A percentile compares a stretch with the other conserved stretches of the same genome.
Evolutionary conservation across 2,113 vertebrate species (phyloP).

Genomic region (Hipposideros armiger): DNA sequence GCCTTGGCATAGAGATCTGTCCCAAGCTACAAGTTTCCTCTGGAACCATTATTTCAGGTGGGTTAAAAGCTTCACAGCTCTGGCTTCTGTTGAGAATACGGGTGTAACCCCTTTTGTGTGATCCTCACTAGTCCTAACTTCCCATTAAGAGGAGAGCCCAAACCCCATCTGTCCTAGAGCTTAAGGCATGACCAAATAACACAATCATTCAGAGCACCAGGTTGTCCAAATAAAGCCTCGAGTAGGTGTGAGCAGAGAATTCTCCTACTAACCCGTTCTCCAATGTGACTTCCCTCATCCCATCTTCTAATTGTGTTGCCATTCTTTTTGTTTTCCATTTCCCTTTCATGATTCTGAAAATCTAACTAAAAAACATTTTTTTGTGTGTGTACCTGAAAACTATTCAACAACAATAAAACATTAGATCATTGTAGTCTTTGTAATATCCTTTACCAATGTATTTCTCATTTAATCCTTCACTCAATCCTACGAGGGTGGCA

Average conservation of each 20-base stretch:
- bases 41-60: not conserved
- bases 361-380: not conserved
- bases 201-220: not conserved
- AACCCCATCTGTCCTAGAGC: rapidly evolving
- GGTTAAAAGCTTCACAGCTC: not conserved
- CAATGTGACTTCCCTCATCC: not conserved
- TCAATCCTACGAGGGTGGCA: rapidly evolving
- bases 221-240: not conserved
- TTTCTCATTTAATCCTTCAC: not conserved
- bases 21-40: not conserved
- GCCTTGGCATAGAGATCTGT: not conserved
- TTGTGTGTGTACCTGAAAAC: not conserved
- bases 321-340: not conserved
- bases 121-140: rapidly evolving
- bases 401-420: not conserved
- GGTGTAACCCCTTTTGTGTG: not conserved
- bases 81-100: not conserved
- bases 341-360: not conserved
- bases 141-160: not conserved
- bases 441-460: not conserved
- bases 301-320: not conserved
- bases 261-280: not conserved
- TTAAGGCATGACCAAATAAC: rapidly evolving
- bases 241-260: rapidly evolving
- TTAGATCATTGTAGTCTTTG: not conserved